Evolutionary conservation across 2,797 vertebrate genomes (phyloP).

Genomic region (Sylvia borin): DNA sequence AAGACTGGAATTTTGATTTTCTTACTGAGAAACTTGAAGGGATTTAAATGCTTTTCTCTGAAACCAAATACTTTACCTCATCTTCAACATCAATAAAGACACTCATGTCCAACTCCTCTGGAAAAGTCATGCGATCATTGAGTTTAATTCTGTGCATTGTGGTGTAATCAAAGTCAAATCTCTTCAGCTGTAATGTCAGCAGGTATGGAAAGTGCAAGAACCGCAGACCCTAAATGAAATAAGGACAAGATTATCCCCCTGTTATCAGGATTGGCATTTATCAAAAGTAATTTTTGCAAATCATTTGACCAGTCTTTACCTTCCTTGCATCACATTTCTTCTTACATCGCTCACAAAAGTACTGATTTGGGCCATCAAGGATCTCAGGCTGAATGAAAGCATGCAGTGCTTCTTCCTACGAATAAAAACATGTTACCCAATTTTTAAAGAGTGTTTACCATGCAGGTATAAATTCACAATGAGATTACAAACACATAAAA

Average conservation of each 20-base stretch:
- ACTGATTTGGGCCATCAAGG: slow-evolving; percentile 96
- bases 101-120: slow-evolving; percentile 97
- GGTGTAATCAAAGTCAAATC: slow-evolving; percentile 99
- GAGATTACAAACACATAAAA: neutral
- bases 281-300: neutral
- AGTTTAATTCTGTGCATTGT: slow-evolving; percentile 99
- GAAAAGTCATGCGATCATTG: slow-evolving; percentile 98
- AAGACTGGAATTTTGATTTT: neutral
- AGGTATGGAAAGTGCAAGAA: slow-evolving; percentile 98
- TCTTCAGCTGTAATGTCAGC: slow-evolving; percentile 95
- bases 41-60: neutral
- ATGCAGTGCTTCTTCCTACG: slow-evolving; percentile 96
- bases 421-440: slow-evolving; percentile 23
- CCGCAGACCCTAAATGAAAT: slow-evolving; percentile 85
- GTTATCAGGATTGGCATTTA: neutral
- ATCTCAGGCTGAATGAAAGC: slow-evolving; percentile 98
- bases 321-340: slow-evolving; percentile 99
- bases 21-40: neutral
- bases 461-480: neutral
- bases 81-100: slow-evolving; percentile 98
- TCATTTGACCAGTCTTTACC: slow-evolving; percentile 74
- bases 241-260: neutral
- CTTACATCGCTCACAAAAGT: slow-evolving; percentile 98
- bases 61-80: slow-evolving; percentile 82
- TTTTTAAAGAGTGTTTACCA: slow-evolving; percentile 9